Base-by-base conservation (phyloP, 2,797 vertebrate genomes). In the Pipistrellus pygmaeus region DNA sequence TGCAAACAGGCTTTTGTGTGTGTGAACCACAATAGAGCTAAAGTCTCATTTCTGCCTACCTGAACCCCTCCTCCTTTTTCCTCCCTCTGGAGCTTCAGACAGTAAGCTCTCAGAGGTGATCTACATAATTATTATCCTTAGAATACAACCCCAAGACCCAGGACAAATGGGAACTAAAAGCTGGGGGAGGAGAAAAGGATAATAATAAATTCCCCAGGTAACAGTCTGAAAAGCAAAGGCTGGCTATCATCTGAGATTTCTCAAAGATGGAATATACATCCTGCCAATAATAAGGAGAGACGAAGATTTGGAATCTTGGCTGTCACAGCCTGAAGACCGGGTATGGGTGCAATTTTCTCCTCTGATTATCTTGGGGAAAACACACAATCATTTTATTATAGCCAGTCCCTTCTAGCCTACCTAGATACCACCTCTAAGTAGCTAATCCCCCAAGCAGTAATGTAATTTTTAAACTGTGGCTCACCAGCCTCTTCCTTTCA, bases 1-100 rank as follows among this genome's bases (percentile, higher is more conserved):
- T 85, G 64, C 82, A 85, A 62, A 94, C 80, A 92, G 46, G 30
- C 51, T 75, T 95, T 94, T 62, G 60, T 78, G 46, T 95, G 17
- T 89, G 64, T 93, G 44, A 81, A 87, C 44, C 46, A 69, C 44
- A 90, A 88, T 78, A 85, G 57, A 87, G 32, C 73, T 90, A 25
- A 95, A 87, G 69, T 73, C 76, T 86, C 55, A 41, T 82, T 86
- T 88, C 57, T 87, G 27, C 71, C 57, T 44, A 48, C 51, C 21
- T 41, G 62, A 46, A 44, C 41, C 73, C 21, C n/a, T 68, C 84
- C 32, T 71, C 25, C 27, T 81, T 91, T 68, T 18, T 23, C 32
- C 46, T 84, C n/a, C 21, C 38, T 48, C 9, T 57, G 71, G 62
- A 68, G 30, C 53, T 82, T 66, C n/a, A 44, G 17, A 46, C 60